Evolutionary conservation across 2,113 vertebrate species (phyloP).

Genomic region (Tenrec ecaudatus): DNA sequence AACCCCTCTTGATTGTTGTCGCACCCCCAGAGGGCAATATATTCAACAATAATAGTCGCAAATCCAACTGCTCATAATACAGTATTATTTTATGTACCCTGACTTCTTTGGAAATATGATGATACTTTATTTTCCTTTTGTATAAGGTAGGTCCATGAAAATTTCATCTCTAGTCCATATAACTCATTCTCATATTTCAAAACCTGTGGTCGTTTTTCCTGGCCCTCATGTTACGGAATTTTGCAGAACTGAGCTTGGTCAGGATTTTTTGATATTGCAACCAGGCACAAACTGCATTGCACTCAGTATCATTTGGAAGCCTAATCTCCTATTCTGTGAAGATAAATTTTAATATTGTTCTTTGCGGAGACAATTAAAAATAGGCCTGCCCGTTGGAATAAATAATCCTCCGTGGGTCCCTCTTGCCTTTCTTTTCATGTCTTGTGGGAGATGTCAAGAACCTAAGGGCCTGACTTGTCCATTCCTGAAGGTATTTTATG

Average conservation of each 20-base stretch:
- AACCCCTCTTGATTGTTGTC: no score
- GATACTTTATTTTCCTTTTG: neutral
- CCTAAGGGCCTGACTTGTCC: neutral
- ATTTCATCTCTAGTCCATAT: neutral
- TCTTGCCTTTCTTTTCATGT: neutral
- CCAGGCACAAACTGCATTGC: accelerated
- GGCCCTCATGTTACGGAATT: neutral
- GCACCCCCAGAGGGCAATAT: no score
- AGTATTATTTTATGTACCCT: neutral
- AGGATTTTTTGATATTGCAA: neutral
- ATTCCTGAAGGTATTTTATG: neutral
- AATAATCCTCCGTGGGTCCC: neutral
- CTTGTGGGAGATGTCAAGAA: neutral
- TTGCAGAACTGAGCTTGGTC: neutral
- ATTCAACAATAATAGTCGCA: neutral
- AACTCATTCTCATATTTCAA: neutral
- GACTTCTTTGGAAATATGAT: neutral
- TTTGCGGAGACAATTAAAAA: neutral
- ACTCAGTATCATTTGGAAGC: neutral
- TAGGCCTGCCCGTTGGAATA: neutral
- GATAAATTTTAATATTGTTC: neutral
- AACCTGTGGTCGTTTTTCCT: neutral
- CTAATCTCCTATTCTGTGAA: neutral
- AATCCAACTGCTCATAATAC: neutral
- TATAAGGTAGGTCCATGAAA: neutral